These are phyloP conservation scores for Solea senegalensis DNA, from an alignment of 2,113 vertebrate genomes.

Conservation along the genomic window DNA sequence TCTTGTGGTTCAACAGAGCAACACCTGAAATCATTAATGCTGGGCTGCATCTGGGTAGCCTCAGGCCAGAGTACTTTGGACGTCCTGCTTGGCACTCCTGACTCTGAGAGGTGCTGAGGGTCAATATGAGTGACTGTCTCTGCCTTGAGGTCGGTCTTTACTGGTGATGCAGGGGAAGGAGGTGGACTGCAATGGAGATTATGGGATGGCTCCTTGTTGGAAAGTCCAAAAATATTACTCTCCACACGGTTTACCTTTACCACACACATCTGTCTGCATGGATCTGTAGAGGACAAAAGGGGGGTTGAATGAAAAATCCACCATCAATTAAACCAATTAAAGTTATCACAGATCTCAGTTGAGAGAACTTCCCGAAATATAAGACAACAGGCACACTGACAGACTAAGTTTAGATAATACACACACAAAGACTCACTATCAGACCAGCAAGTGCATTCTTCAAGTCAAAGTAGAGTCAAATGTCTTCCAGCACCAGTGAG, in stretches of 20 bases:
- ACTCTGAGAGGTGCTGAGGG: conserved; percentile 39
- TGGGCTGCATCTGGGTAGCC: conserved; percentile 29
- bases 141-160: conserved; percentile 38
- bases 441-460: not conserved
- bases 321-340: not conserved
- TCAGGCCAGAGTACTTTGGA: conserved; percentile 47
- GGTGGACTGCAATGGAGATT: conserved; percentile 20
- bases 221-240: conserved; percentile 64
- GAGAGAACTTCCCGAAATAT: not conserved
- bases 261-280: conserved; percentile 81
- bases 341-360: not conserved
- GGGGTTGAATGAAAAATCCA: not conserved
- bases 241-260: conserved; percentile 83
- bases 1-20: conserved; percentile 42
- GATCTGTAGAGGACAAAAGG: conserved; percentile 56
- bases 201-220: conserved; percentile 30
- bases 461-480: conserved; percentile 16
- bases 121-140: conserved; percentile 31
- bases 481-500: not conserved
- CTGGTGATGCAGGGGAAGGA: conserved; percentile 23
- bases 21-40: conserved; percentile 39
- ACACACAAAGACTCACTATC: not conserved
- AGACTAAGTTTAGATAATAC: not conserved
- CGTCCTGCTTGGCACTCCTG: conserved; percentile 36
- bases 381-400: not conserved